Percentiles rank a stretch among this genome's conserved stretches.
Conservation (phyloP, 2,113 vertebrate genomes). For the Mystacornis crossleyi region DNA sequence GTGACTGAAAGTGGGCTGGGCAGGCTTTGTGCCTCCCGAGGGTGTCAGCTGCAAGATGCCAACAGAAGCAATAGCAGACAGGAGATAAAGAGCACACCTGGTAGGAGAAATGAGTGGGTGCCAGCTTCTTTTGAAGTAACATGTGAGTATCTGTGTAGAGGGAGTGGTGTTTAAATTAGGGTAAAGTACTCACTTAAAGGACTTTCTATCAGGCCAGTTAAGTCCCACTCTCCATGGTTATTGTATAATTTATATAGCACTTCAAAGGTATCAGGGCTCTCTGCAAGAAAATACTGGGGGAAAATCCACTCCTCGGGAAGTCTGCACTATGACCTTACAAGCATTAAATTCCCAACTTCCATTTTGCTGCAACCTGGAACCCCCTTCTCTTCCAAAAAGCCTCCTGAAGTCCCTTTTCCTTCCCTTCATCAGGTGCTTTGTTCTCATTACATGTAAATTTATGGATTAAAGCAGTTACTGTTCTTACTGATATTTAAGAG, state of each 20-base stretch:
- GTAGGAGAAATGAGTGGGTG: background rate
- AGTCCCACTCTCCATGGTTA: background rate
- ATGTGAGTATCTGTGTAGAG: accelerated
- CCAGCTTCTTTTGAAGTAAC: background rate
- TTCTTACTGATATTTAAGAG: background rate
- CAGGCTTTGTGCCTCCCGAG: background rate
- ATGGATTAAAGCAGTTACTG: background rate
- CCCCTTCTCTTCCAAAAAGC: background rate
- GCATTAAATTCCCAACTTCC: background rate
- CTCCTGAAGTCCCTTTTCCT: background rate
- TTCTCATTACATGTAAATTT: background rate
- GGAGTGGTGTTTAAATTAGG: background rate
- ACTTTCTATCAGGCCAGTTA: background rate
- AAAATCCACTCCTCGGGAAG: background rate
- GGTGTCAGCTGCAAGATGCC: background rate
- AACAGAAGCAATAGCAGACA: background rate
- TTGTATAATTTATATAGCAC: background rate
- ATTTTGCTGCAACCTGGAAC: background rate
- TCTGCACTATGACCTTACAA: background rate
- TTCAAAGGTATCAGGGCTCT: background rate
- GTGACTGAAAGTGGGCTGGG: background rate
- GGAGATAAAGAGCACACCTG: background rate
- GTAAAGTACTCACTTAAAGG: background rate
- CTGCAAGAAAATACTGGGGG: background rate
- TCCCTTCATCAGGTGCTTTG: background rate